Conservation (phyloP, 2,888 invertebrate genomes). For the Patella pellucida region DNA sequence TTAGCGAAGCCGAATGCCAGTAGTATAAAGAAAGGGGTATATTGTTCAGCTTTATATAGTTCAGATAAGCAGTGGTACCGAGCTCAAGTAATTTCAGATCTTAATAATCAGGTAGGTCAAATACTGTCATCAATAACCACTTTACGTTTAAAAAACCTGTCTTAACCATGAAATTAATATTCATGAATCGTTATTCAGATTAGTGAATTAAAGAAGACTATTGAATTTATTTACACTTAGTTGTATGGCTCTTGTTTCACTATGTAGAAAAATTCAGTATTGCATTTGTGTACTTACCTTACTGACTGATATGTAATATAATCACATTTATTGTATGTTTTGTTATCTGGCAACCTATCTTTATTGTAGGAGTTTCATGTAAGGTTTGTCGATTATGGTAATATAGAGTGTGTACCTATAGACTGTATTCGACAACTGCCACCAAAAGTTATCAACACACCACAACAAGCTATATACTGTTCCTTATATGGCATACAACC, state of each 20-base stretch:
- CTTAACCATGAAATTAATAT: too few species aligned
- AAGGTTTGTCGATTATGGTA: constrained; percentile 60
- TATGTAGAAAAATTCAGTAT: too few species aligned
- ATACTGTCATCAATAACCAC: neutral
- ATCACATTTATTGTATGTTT: too few species aligned
- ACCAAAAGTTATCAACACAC: constrained; percentile 38
- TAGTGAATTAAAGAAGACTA: too few species aligned
- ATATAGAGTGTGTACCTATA: constrained; percentile 43
- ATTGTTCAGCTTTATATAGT: constrained; percentile 51
- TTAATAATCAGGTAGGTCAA: constrained; percentile 28
- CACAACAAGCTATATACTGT: constrained; percentile 52
- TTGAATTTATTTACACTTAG: too few species aligned
- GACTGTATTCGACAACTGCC: constrained; percentile 46
- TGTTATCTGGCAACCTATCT: constrained; percentile 4
- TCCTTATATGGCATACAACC: constrained; percentile 45
- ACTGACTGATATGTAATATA: too few species aligned
- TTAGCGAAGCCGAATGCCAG: constrained; percentile 28
- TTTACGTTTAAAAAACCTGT: too few species aligned
- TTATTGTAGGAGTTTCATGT: constrained; percentile 43
- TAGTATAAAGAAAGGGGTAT: constrained; percentile 38
- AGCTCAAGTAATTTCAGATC: constrained; percentile 45
- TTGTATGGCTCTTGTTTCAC: too few species aligned
- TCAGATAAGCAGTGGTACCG: constrained; percentile 55
- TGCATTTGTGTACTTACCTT: too few species aligned
- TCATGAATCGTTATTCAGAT: too few species aligned